A percentile compares a stretch with the other conserved stretches of the same genome.
These are phyloP conservation scores for Andrena marginata DNA, from an alignment of 2,888 invertebrate genomes.

Conservation along the genomic window DNA sequence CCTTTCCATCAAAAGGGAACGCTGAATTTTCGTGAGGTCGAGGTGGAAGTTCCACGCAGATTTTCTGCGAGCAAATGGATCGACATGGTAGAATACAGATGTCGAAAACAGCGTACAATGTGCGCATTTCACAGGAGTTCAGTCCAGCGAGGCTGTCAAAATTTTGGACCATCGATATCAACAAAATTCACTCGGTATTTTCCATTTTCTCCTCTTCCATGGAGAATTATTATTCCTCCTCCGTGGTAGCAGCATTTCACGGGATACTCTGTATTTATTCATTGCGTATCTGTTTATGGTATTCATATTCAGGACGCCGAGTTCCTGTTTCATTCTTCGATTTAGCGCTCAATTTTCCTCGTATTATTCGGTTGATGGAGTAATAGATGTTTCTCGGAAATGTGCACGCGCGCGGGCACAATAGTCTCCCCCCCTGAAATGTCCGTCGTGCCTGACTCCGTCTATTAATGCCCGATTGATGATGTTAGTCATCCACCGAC, in stretches of 20 bases:
- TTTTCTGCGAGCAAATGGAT: too few species aligned
- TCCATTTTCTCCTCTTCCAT: background rate
- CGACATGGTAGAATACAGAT: too few species aligned
- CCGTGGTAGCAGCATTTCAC: background rate
- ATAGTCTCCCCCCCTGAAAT: constrained; percentile 28
- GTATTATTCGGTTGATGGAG: constrained; percentile 1
- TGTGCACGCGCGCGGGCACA: constrained; percentile 15
- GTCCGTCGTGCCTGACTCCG: constrained; percentile 22
- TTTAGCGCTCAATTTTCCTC: constrained; percentile 16
- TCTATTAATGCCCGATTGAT: constrained; percentile 47
- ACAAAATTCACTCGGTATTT: too few species aligned
- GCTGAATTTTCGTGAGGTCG: too few species aligned
- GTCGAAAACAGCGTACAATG: too few species aligned
- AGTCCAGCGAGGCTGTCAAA: too few species aligned
- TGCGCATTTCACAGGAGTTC: too few species aligned
- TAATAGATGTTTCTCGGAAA: constrained; percentile 22
- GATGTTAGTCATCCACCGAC: constrained; percentile 57
- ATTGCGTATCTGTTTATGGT: background rate
- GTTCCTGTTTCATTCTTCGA: constrained; percentile 8
- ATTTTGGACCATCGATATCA: too few species aligned
- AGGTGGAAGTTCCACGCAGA: too few species aligned
- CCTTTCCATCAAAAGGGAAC: background rate
- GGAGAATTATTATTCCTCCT: background rate
- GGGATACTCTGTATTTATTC: background rate
- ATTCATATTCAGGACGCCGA: constrained; percentile 12